Base-by-base conservation (phyloP, 2,888 invertebrate species). In the Sphecodes monilicornis region DNA sequence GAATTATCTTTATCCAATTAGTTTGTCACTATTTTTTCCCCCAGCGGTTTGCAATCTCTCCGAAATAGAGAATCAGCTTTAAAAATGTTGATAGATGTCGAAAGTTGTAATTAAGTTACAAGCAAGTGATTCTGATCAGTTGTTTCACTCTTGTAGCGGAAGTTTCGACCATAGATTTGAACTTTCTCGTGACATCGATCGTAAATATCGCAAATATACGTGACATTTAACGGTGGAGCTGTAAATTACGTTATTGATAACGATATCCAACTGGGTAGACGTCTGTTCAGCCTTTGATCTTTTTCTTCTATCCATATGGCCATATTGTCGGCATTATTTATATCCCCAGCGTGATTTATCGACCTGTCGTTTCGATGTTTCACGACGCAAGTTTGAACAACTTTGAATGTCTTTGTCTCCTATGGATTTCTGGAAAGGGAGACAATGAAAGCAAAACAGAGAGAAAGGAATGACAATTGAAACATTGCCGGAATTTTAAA, bases 211-310 rank as follows among this genome's bases (percentile, higher is more conserved):
- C 94, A 99, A 96, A 96, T 99, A 98, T 93, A 99, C 96, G 96
- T 99, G 99, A 95, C 99, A 99, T 95, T 98, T 97, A 88, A 99
- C 98, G 96, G 97, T 98, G 96, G 99, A 98, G 96, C 97, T 98
- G 96, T 98, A 98, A 94, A 99, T 99, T 91, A 99, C 99, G 96
- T 99, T 99, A 96, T 98, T 99, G 95, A 99, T 98, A 94, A 98
- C 97, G 94, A 99, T 98, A 95, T 99, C 98, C 95, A 99, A 97
- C 95, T 98, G 98, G 22, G 97, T 97, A 88, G 97, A 97, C 26
- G 94, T 90, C 72, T 91, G 89, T 57, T 83, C 57, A 86, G 72
- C 91, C 92, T 73, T 73, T 86, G 76, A 32, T 87, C 81, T 46
- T 83, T 86, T 13, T 36, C 73, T 46, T 78, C 82, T 36, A 77